phyloP scores from a whole-genome alignment of 2,113 vertebrate species.

The Alethe castanea region DNA sequence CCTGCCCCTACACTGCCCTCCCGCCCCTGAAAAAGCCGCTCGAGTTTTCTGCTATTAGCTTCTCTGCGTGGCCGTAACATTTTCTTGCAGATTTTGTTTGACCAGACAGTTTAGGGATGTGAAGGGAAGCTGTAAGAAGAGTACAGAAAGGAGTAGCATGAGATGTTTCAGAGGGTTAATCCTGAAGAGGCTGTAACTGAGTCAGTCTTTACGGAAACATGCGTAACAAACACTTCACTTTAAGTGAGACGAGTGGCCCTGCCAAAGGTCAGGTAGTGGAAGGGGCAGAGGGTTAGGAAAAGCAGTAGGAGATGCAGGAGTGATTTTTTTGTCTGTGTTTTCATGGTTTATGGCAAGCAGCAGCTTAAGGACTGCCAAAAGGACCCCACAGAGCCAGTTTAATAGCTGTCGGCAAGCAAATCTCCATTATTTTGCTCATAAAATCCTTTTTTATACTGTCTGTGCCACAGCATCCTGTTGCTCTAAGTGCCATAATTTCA shows the following conservation, averaged over 20 bases:
- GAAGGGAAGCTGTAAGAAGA: not conserved
- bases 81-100: not conserved
- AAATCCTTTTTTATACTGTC: not conserved
- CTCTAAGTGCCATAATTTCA: not conserved
- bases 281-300: rapidly evolving
- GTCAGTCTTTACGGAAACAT: not conserved
- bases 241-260: not conserved
- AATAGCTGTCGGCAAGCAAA: not conserved
- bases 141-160: rapidly evolving
- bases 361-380: not conserved
- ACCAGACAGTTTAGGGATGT: not conserved
- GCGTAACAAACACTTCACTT: not conserved
- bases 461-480: not conserved
- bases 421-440: not conserved
- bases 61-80: rapidly evolving
- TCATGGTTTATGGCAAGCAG: not conserved
- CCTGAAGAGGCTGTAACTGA: not conserved
- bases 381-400: not conserved
- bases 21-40: rapidly evolving
- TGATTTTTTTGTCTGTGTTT: not conserved
- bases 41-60: rapidly evolving
- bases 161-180: not conserved
- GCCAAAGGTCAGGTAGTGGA: not conserved
- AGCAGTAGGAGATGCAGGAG: rapidly evolving
- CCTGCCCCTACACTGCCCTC: rapidly evolving